Percentiles rank a stretch among this genome's conserved stretches.
These are phyloP conservation scores for Bombus ignitus DNA, from an alignment of 1,140 invertebrate genomes.

Conservation along the genomic window DNA sequence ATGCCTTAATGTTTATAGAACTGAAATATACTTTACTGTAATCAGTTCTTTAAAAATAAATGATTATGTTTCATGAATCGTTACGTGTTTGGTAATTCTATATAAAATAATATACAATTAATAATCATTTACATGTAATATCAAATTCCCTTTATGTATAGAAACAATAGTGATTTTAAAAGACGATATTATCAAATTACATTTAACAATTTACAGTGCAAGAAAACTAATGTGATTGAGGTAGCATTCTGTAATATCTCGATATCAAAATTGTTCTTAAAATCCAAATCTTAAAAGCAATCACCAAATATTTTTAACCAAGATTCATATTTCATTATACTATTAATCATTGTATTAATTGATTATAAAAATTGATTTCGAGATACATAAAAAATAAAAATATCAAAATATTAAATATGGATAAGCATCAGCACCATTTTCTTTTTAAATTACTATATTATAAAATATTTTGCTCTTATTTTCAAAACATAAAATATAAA, in stretches of 20 bases:
- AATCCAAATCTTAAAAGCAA: background rate
- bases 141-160: background rate
- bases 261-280: background rate
- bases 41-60: slow-evolving; percentile 46
- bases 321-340: background rate
- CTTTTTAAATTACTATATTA: slow-evolving; percentile 5
- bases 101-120: slow-evolving; percentile 7
- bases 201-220: slow-evolving; percentile 23
- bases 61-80: slow-evolving; percentile 6
- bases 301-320: background rate
- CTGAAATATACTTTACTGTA: slow-evolving; percentile 39
- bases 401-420: background rate
- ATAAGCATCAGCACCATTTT: slow-evolving; percentile 19
- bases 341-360: background rate
- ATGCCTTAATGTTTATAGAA: slow-evolving; percentile 39
- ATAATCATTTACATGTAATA: slow-evolving; percentile 5
- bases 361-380: background rate
- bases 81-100: background rate
- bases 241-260: slow-evolving; percentile 20
- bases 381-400: slow-evolving; percentile 10
- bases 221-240: slow-evolving; percentile 3
- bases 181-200: background rate
- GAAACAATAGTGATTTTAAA: slow-evolving; percentile 4
- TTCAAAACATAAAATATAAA: background rate
- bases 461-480: slow-evolving; percentile 13